These are phyloP conservation scores for Cephus pulcher DNA, from an alignment of 2,888 invertebrate genomes.

Conservation along the genomic window DNA sequence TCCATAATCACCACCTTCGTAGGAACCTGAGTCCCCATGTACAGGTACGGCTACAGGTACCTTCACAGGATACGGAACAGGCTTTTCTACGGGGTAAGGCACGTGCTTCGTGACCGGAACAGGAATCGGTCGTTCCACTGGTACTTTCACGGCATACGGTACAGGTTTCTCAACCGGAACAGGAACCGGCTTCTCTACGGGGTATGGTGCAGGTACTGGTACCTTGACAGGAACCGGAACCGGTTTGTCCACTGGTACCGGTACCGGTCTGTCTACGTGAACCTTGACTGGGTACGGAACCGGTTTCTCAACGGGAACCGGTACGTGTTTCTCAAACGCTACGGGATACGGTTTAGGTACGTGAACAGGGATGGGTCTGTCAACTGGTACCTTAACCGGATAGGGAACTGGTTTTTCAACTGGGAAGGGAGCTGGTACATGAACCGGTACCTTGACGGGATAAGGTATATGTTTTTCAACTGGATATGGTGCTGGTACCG, in stretches of 20 bases:
- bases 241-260: slow-evolving; percentile 82
- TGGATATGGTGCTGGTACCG: slow-evolving; percentile 57
- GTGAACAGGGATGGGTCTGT: slow-evolving; percentile 77
- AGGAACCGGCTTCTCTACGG: slow-evolving; percentile 57
- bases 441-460: slow-evolving; percentile 78
- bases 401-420: slow-evolving; percentile 80
- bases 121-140: slow-evolving; percentile 68
- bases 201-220: slow-evolving; percentile 56
- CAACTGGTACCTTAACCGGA: slow-evolving; percentile 78
- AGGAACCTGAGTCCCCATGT: slow-evolving; percentile 34
- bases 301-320: slow-evolving; percentile 78
- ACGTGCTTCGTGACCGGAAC: slow-evolving; percentile 61
- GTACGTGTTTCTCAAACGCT: slow-evolving; percentile 80
- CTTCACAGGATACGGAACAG: slow-evolving; percentile 78
- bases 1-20: slow-evolving; percentile 31
- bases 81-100: slow-evolving; percentile 61
- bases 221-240: slow-evolving; percentile 79
- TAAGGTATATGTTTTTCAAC: slow-evolving; percentile 75
- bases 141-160: slow-evolving; percentile 72
- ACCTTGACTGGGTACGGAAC: slow-evolving; percentile 60
- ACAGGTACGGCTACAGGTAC: slow-evolving; percentile 77
- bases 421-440: slow-evolving; percentile 80
- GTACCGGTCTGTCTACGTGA: slow-evolving; percentile 73
- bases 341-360: slow-evolving; percentile 77
- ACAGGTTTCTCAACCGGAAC: slow-evolving; percentile 71